Evolutionary conservation across 2,113 vertebrate genomes (phyloP).

Genomic region (Rhizomys pruinosus): DNA sequence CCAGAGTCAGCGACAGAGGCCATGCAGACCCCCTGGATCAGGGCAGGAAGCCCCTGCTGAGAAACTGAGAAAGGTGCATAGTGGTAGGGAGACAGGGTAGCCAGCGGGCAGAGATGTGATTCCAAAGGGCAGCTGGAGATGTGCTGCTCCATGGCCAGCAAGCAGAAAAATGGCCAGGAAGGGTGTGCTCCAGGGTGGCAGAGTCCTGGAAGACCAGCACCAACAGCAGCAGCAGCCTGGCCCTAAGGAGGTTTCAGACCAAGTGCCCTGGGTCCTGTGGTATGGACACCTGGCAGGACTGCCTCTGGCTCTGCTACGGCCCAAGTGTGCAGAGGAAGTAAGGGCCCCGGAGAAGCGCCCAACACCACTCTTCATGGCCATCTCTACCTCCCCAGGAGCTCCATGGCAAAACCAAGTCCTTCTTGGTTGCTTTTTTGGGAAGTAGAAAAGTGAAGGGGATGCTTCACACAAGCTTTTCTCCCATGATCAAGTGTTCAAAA

Average conservation of each 20-base stretch:
- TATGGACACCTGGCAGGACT: not conserved
- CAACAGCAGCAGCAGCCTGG: slow-evolving; percentile 4
- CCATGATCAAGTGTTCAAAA: slow-evolving; percentile 76
- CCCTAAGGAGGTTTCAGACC: not conserved
- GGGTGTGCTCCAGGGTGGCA: not conserved
- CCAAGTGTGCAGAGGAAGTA: not conserved
- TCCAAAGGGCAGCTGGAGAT: not conserved
- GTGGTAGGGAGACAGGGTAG: not conserved
- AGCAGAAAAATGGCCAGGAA: not conserved
- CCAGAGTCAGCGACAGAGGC: not conserved
- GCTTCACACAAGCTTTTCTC: slow-evolving; percentile 64
- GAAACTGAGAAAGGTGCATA: not conserved
- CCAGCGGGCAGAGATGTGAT: not conserved
- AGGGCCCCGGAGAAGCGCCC: not conserved
- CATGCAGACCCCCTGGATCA: too few relatives aligned
- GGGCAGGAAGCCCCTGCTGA: not conserved
- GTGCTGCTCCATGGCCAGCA: not conserved
- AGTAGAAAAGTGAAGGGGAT: not conserved
- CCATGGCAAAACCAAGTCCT: not conserved
- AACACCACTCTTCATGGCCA: not conserved
- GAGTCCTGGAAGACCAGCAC: slow-evolving; percentile 59
- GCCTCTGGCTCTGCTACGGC: not conserved
- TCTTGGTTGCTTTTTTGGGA: not conserved
- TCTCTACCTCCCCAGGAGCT: not conserved
- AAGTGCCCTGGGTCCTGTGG: slow-evolving; percentile 10